Evolutionary conservation across 1,140 invertebrate genomes (phyloP).

Genomic region (Apis mellifera): Amel_HAv3.1 CM009931.2:19195001-19195500

Average conservation of each 20-base stretch:
- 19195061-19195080: constrained; percentile 54
- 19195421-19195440: constrained; percentile 65
- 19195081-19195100: constrained; percentile 65
- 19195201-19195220: constrained; percentile 38
- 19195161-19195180: constrained; percentile 44
- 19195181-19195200: constrained; percentile 32
- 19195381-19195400: neutral
- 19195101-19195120: constrained; percentile 64
- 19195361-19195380: constrained; percentile 12
- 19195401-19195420: constrained; percentile 18
- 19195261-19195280: constrained; percentile 23
- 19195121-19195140: constrained; percentile 62
- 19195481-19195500: constrained; percentile 13
- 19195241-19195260: neutral
- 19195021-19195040: neutral
- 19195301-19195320: neutral
- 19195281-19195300: neutral
- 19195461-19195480: constrained; percentile 29
- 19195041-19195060: neutral
- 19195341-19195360: neutral
- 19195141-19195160: constrained; percentile 55
- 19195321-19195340: constrained; percentile 1
- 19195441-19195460: constrained; percentile 54
- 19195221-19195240: neutral
- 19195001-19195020: no score